phyloP scores from a whole-genome alignment of 2,888 invertebrate species.

The Scaptomyza tumidula region DNA sequence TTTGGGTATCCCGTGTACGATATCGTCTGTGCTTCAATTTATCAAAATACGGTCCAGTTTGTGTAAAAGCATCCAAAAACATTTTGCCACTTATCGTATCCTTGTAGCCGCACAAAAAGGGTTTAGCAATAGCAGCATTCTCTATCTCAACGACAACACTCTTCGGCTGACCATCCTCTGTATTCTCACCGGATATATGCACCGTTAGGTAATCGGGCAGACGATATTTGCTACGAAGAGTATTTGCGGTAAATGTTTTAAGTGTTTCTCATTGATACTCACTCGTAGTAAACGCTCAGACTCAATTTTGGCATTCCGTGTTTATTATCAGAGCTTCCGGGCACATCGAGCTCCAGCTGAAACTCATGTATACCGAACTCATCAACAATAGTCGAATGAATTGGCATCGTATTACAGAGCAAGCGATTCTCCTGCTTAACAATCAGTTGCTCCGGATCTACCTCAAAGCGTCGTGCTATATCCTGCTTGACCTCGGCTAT shows the following conservation, averaged over 20 bases:
- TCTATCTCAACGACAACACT: slow-evolving; percentile 87
- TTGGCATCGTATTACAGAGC: slow-evolving; percentile 71
- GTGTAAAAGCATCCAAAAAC: slow-evolving; percentile 93
- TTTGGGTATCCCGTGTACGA: slow-evolving; percentile 88
- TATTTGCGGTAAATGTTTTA: not conserved
- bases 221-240: slow-evolving; percentile 78
- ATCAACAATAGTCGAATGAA: slow-evolving; percentile 77
- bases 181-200: slow-evolving; percentile 84
- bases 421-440: slow-evolving; percentile 85
- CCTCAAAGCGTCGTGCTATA: slow-evolving; percentile 86
- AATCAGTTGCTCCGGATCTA: slow-evolving; percentile 85
- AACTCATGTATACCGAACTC: slow-evolving; percentile 83
- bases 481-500: slow-evolving; percentile 87
- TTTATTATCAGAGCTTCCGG: slow-evolving; percentile 1
- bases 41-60: slow-evolving; percentile 87
- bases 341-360: slow-evolving; percentile 58
- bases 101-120: slow-evolving; percentile 91
- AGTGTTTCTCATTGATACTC: slow-evolving; percentile 30
- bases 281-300: slow-evolving; percentile 83
- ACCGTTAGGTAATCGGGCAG: slow-evolving; percentile 87
- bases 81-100: slow-evolving; percentile 88
- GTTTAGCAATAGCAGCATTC: slow-evolving; percentile 88
- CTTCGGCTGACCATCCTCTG: slow-evolving; percentile 81
- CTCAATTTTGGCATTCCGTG: slow-evolving; percentile 64
- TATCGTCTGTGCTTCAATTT: slow-evolving; percentile 73